Evolutionary conservation across 2,888 invertebrate species (phyloP).

Genomic region (Rhimphoctona megacephalus): DNA sequence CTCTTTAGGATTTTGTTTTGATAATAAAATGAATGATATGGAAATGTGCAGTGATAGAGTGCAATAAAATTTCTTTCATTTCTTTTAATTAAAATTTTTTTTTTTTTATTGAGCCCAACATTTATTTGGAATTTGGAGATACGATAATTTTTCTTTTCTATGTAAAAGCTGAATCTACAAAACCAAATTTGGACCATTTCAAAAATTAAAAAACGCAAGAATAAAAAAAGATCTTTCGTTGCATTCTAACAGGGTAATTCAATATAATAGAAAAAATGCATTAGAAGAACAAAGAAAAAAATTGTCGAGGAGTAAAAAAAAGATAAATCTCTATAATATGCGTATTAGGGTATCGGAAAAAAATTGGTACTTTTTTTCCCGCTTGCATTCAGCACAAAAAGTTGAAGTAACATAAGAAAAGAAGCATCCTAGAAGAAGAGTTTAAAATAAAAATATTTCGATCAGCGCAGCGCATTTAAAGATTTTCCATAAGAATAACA

Average conservation of each 20-base stretch:
- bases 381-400: too few species aligned
- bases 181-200: neutral
- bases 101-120: neutral
- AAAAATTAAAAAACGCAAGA: neutral
- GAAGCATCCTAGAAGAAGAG: too few species aligned
- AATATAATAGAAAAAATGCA: neutral
- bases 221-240: neutral
- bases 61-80: neutral
- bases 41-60: neutral
- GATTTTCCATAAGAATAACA: too few species aligned
- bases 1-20: slow-evolving; percentile 41
- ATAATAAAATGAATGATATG: neutral
- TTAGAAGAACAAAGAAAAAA: neutral
- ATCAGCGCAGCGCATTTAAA: too few species aligned
- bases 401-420: too few species aligned
- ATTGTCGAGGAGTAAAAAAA: neutral
- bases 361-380: too few species aligned
- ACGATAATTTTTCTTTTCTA: neutral
- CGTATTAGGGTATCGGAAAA: too few species aligned
- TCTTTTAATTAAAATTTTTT: neutral
- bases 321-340: too few species aligned
- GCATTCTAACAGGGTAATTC: neutral
- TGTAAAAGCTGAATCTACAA: neutral
- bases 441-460: too few species aligned
- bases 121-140: neutral